Evolutionary conservation across 1,140 invertebrate species (phyloP).

Genomic region (Venturia canescens): DNA sequence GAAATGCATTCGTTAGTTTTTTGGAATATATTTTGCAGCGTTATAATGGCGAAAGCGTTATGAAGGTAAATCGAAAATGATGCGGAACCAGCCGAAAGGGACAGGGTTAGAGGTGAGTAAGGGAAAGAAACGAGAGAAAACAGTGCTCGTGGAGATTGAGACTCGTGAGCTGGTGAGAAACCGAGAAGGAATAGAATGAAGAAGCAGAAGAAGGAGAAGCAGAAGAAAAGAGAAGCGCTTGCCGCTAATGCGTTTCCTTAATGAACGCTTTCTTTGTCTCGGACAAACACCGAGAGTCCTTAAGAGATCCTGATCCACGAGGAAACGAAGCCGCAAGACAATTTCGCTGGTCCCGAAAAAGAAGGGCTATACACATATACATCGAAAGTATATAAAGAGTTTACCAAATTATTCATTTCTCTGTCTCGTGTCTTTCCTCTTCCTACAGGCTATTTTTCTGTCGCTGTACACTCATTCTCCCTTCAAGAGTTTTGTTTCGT

Average conservation of each 20-base stretch:
- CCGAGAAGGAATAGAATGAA: background rate
- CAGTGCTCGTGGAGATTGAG: conserved; percentile 30
- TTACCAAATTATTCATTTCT: conserved; percentile 43
- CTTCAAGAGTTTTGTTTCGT: conserved; percentile 21
- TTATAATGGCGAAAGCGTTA: background rate
- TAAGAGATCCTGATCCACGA: conserved; percentile 48
- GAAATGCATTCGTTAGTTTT: background rate
- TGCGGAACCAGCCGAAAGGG: background rate
- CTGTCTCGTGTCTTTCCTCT: conserved; percentile 6
- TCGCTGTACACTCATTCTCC: conserved; percentile 21
- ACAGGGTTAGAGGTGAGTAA: conserved; percentile 24
- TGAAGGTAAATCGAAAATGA: background rate
- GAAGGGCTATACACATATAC: conserved; percentile 14
- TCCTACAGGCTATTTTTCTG: background rate
- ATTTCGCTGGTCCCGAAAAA: conserved; percentile 48
- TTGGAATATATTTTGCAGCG: background rate
- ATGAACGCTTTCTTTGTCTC: conserved; percentile 72
- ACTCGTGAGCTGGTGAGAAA: background rate
- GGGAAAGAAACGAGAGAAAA: conserved; percentile 26
- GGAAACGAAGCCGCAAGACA: conserved; percentile 51
- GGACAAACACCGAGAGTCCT: conserved; percentile 64
- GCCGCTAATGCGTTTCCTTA: conserved; percentile 71
- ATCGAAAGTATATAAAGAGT: background rate
- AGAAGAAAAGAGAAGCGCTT: conserved; percentile 55
- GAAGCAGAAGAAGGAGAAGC: conserved; percentile 40